These are phyloP conservation scores for Euthynnus affinis DNA, from an alignment of 2,797 vertebrate species.

Conservation along the genomic window DNA sequence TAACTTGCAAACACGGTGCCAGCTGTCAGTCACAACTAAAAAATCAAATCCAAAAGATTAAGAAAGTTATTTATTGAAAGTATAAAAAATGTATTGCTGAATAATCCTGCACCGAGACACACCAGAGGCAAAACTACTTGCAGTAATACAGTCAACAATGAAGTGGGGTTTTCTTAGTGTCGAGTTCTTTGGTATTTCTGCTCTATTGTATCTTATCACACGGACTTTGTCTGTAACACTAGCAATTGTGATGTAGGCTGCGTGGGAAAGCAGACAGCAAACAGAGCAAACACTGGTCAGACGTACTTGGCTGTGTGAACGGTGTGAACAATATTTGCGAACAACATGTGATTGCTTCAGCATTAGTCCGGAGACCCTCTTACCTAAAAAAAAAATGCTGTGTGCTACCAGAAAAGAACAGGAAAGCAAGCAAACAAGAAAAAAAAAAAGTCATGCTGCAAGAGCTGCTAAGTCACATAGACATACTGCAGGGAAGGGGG, in stretches of 20 bases:
- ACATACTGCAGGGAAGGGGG: background rate
- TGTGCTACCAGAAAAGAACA: background rate
- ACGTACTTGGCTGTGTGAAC: background rate
- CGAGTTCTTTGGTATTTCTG: no score
- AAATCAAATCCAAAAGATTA: slow-evolving; percentile 8
- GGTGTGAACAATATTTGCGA: background rate
- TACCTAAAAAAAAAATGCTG: background rate
- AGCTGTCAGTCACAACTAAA: background rate
- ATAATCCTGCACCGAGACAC: background rate
- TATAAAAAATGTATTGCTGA: background rate
- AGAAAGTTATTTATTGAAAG: slow-evolving; percentile 5
- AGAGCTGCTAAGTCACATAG: background rate
- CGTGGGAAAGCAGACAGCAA: background rate
- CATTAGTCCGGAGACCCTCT: background rate
- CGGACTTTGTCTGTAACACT: no score
- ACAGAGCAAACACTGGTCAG: slow-evolving; percentile 5
- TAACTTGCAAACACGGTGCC: background rate
- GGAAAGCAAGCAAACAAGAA: background rate
- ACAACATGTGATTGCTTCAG: background rate
- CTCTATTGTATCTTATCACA: no score
- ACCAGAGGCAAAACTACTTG: background rate
- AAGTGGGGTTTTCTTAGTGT: no score
- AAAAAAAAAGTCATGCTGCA: background rate
- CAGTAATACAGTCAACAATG: background rate
- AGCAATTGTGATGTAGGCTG: background rate